phyloP scores from a whole-genome alignment of 2,888 invertebrate genomes.

The Tridacna crocea region DNA sequence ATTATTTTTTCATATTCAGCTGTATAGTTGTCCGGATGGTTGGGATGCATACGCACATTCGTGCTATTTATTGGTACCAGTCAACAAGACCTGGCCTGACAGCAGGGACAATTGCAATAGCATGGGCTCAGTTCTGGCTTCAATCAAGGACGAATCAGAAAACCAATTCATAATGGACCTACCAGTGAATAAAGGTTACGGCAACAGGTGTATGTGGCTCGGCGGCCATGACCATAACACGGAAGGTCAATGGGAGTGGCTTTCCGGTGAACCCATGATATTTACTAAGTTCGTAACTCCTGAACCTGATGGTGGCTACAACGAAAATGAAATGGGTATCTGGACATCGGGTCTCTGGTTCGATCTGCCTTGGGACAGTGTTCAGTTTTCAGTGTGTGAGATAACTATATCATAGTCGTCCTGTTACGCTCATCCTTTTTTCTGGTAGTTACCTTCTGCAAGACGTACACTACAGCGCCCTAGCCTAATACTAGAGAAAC shows the following conservation, averaged over 20 bases:
- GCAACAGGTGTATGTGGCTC: neutral
- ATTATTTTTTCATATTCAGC: neutral
- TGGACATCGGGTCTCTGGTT: neutral
- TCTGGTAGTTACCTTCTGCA: no score
- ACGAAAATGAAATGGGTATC: neutral
- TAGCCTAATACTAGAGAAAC: no score
- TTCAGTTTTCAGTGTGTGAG: neutral
- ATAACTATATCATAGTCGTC: neutral
- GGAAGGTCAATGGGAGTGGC: slow-evolving; percentile 10
- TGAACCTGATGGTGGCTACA: neutral
- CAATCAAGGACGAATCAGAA: neutral
- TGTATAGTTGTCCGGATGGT: neutral
- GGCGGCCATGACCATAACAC: neutral
- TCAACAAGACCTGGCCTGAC: neutral
- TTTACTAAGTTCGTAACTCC: neutral
- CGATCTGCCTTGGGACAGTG: neutral
- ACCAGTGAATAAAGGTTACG: neutral
- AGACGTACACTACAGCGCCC: no score
- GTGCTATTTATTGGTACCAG: neutral
- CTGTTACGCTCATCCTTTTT: no score
- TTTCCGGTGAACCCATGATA: neutral
- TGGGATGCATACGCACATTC: neutral
- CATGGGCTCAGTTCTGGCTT: neutral
- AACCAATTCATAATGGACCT: neutral
- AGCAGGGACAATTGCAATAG: neutral